Conservation (phyloP, 1,140 invertebrate species). For the Meteorus sp. region DNA sequence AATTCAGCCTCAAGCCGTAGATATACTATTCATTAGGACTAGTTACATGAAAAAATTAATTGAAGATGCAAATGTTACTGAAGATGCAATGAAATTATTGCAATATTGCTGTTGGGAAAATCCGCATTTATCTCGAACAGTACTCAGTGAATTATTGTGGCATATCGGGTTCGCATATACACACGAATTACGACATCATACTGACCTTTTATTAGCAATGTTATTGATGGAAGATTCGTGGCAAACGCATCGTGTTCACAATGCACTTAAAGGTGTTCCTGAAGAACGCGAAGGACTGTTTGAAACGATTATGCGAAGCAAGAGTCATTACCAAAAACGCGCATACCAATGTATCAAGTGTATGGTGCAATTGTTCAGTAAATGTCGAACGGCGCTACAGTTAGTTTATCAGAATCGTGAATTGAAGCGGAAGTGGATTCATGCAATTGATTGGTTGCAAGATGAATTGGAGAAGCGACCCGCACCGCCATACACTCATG, state of each 20-base stretch:
- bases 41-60: slow-evolving; percentile 94
- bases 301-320: slow-evolving; percentile 89
- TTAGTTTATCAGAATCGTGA: slow-evolving; percentile 77
- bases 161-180: slow-evolving; percentile 94
- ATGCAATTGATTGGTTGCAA: slow-evolving; percentile 91
- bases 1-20: slow-evolving; percentile 75
- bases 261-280: slow-evolving; percentile 88
- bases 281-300: slow-evolving; percentile 92
- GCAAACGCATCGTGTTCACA: slow-evolving; percentile 91
- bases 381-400: slow-evolving; percentile 73
- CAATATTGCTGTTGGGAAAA: slow-evolving; percentile 98
- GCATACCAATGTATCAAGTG: slow-evolving; percentile 97
- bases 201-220: slow-evolving; percentile 86
- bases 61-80: slow-evolving; percentile 88
- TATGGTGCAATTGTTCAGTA: slow-evolving; percentile 86
- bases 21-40: slow-evolving; percentile 79
- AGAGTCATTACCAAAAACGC: slow-evolving; percentile 93
- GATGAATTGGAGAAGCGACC: slow-evolving; percentile 86
- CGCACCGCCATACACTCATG: slow-evolving; percentile 70
- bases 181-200: slow-evolving; percentile 89
- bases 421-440: slow-evolving; percentile 82
- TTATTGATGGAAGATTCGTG: slow-evolving; percentile 92
- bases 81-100: slow-evolving; percentile 85
- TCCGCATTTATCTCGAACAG: slow-evolving; percentile 85
- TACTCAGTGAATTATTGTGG: slow-evolving; percentile 89